Evolutionary conservation across 2,113 vertebrate genomes (phyloP).

Genomic region (Ameiurus melas): DNA sequence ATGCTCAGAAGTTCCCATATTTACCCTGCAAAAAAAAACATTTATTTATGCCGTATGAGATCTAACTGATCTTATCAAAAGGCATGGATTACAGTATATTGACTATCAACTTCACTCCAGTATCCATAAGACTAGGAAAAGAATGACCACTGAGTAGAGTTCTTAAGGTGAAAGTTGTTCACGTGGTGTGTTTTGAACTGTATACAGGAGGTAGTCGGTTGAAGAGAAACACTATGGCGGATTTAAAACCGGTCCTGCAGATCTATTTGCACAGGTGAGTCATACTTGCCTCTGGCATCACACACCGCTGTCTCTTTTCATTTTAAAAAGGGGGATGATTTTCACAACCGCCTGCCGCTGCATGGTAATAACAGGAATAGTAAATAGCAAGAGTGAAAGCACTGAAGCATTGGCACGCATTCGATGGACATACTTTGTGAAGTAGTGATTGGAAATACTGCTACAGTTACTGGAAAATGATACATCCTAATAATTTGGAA

Average conservation of each 20-base stretch:
- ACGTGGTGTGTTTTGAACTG: background rate
- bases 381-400: background rate
- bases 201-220: background rate
- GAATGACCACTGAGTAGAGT: background rate
- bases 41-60: background rate
- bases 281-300: slow-evolving; percentile 40
- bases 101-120: background rate
- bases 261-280: slow-evolving; percentile 70
- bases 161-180: slow-evolving; percentile 13
- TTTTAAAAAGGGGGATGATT: background rate
- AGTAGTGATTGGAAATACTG: background rate
- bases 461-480: background rate
- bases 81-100: too few relatives aligned
- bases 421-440: background rate
- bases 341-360: slow-evolving; percentile 6
- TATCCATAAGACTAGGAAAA: background rate
- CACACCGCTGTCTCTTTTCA: slow-evolving; percentile 32
- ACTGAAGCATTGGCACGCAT: background rate
- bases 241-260: slow-evolving; percentile 56
- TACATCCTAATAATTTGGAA: background rate
- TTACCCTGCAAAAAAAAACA: slow-evolving; percentile 46
- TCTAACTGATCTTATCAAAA: background rate
- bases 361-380: background rate
- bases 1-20: slow-evolving; percentile 43
- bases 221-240: slow-evolving; percentile 30